These are phyloP conservation scores for Gandaritis pyraliata DNA, from an alignment of 2,888 invertebrate genomes.

Conservation along the genomic window DNA sequence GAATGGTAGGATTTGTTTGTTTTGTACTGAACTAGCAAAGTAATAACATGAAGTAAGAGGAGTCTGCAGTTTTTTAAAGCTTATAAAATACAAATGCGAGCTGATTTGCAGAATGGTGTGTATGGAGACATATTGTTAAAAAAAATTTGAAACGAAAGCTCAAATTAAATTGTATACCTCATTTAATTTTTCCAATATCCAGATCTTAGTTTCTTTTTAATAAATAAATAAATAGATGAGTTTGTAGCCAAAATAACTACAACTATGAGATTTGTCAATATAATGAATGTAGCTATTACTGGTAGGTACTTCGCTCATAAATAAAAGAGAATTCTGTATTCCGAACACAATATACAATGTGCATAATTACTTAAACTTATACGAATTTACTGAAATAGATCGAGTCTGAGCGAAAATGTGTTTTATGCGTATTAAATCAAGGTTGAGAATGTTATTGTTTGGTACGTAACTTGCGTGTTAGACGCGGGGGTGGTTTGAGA, in stretches of 20 bases:
- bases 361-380: slow-evolving; percentile 77
- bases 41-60: too few relatives aligned
- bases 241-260: too few relatives aligned
- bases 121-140: too few relatives aligned
- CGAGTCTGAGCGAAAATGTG: slow-evolving; percentile 46
- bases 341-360: slow-evolving; percentile 69
- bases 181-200: too few relatives aligned
- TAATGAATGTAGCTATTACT: slow-evolving; percentile 15
- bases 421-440: slow-evolving; percentile 51
- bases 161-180: too few relatives aligned
- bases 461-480: slow-evolving; percentile 70
- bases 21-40: too few relatives aligned
- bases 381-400: slow-evolving; percentile 50
- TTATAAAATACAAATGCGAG: too few relatives aligned
- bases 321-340: slow-evolving; percentile 60
- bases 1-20: not conserved
- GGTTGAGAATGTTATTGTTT: slow-evolving; percentile 50
- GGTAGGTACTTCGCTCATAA: slow-evolving; percentile 48
- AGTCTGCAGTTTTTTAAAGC: too few relatives aligned
- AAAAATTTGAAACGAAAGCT: too few relatives aligned
- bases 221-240: too few relatives aligned
- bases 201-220: too few relatives aligned
- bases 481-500: slow-evolving; percentile 74
- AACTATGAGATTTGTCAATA: slow-evolving; percentile 11
- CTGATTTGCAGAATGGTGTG: too few relatives aligned